These are phyloP conservation scores for Microplitis mediator DNA, from an alignment of 1,140 invertebrate genomes.

Conservation along the genomic window DNA sequence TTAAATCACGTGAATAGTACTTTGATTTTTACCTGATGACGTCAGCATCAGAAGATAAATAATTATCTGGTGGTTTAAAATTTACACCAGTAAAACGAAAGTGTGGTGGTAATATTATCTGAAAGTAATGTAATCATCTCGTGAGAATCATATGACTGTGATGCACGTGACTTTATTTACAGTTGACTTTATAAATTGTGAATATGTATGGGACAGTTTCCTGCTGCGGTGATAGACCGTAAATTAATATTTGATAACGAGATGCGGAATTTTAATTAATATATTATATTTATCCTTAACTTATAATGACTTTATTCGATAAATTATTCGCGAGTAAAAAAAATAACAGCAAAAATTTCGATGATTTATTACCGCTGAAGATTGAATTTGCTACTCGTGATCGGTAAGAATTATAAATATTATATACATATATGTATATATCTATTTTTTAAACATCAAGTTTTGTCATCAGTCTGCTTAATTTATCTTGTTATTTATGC, in stretches of 20 bases:
- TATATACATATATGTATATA: neutral
- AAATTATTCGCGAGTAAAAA: conserved; percentile 56
- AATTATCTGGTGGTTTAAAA: conserved; percentile 25
- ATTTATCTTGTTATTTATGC: too few relatives aligned
- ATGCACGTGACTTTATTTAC: conserved; percentile 68
- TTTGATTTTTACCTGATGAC: conserved; percentile 18
- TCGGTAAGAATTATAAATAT: conserved; percentile 41
- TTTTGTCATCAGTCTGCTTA: conserved; percentile 22
- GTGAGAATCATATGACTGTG: conserved; percentile 64
- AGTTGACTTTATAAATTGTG: conserved; percentile 48
- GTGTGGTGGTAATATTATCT: conserved; percentile 19
- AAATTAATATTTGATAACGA: conserved; percentile 38
- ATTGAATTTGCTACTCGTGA: conserved; percentile 32
- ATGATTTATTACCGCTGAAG: conserved; percentile 34
- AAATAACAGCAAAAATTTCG: conserved; percentile 31
- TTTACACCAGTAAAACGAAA: neutral
- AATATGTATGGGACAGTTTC: conserved; percentile 50
- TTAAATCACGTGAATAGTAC: conserved; percentile 14
- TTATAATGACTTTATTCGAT: conserved; percentile 63
- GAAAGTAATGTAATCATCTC: conserved; percentile 36
- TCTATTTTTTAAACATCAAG: conserved; percentile 25
- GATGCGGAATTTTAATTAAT: conserved; percentile 32
- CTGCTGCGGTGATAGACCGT: conserved; percentile 53
- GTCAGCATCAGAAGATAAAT: conserved; percentile 17
- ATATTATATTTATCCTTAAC: conserved; percentile 29